Conservation (phyloP, 2,888 invertebrate genomes). For the Anorthoa munda region DNA sequence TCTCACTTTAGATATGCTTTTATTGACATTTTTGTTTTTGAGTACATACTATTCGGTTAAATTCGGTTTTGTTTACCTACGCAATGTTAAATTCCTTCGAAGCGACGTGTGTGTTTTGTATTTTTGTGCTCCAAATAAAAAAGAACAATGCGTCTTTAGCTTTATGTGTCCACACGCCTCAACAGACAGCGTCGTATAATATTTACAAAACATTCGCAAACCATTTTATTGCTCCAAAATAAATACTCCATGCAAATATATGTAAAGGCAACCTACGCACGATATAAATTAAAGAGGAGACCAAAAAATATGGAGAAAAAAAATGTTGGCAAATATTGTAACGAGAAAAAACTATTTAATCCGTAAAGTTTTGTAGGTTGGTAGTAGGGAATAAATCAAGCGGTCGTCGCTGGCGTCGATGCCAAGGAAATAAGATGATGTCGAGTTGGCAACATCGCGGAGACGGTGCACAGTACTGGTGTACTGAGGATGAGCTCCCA, state of each 20-base stretch:
- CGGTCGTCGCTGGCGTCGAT: constrained; percentile 84
- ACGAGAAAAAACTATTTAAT: constrained; percentile 88
- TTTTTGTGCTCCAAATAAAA: constrained; percentile 35
- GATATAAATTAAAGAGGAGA: constrained; percentile 69
- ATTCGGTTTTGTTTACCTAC: constrained; percentile 32
- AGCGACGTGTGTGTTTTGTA: constrained; percentile 15
- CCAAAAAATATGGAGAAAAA: constrained; percentile 68
- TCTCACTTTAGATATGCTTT: constrained; percentile 46
- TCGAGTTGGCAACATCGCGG: constrained; percentile 87
- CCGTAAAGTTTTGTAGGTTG: constrained; percentile 89
- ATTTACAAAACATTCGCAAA: constrained; percentile 59
- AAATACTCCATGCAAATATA: constrained; percentile 59
- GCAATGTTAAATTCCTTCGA: constrained; percentile 10
- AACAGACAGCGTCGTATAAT: constrained; percentile 49
- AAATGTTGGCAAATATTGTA: constrained; percentile 76
- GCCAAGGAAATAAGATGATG: constrained; percentile 90
- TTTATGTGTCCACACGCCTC: constrained; percentile 35
- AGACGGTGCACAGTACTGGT: constrained; percentile 63
- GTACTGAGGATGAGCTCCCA: constrained; percentile 61
- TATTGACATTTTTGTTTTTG: constrained; percentile 41
- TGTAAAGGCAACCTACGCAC: constrained; percentile 65
- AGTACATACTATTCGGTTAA: background rate
- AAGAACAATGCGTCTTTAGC: constrained; percentile 37
- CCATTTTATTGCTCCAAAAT: constrained; percentile 54
- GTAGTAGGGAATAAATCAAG: constrained; percentile 85